These are phyloP conservation scores for Ranitomeya variabilis DNA, from an alignment of 2,113 vertebrate species.

Conservation along the genomic window DNA sequence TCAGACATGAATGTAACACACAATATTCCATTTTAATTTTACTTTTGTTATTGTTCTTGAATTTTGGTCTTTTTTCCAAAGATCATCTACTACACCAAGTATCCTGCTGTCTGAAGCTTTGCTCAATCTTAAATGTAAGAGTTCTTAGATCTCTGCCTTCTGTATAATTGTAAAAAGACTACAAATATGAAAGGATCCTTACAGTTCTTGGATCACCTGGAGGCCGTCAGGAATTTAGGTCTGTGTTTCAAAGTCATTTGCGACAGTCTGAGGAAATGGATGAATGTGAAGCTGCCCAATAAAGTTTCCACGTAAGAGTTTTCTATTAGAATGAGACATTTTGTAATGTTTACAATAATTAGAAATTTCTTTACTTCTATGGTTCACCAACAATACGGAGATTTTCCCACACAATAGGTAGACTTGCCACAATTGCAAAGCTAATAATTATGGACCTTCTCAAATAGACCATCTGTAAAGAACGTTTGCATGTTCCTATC, in stretches of 20 bases:
- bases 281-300: background rate
- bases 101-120: conserved; percentile 6
- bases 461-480: background rate
- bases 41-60: background rate
- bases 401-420: too few relatives aligned
- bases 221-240: background rate
- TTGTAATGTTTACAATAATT: background rate
- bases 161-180: background rate
- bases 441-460: background rate
- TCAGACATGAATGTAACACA: background rate
- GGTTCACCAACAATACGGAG: background rate
- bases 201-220: background rate
- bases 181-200: conserved; percentile 36
- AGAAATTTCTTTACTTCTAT: background rate
- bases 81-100: conserved; percentile 20
- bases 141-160: background rate
- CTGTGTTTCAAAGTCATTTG: conserved; percentile 8
- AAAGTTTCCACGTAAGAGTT: background rate
- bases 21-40: background rate
- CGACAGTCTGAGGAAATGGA: background rate
- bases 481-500: background rate
- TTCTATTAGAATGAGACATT: too few relatives aligned
- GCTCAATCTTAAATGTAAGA: conserved; percentile 2
- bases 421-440: background rate
- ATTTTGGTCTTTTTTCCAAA: background rate